These are phyloP conservation scores for Antennarius striatus DNA, from an alignment of 2,113 vertebrate species.

Conservation along the genomic window DNA sequence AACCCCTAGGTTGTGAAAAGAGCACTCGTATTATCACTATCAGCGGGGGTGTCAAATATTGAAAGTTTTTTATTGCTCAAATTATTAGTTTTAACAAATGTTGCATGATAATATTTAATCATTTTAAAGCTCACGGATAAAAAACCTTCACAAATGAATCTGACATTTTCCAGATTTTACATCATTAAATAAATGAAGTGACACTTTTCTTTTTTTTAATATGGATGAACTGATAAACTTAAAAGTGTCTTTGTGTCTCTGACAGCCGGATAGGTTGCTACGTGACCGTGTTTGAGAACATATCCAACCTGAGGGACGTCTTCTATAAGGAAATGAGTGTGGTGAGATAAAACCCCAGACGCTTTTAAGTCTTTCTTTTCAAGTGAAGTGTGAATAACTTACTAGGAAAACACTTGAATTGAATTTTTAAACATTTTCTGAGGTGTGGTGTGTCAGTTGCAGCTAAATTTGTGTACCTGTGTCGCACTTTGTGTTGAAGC, in stretches of 20 bases:
- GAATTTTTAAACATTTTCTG: too few relatives aligned
- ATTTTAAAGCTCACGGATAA: too few relatives aligned
- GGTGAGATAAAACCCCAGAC: constrained; percentile 73
- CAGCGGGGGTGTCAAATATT: too few relatives aligned
- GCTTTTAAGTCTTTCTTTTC: neutral
- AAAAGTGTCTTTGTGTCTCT: constrained; percentile 21
- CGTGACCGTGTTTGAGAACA: constrained; percentile 90
- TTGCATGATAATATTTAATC: too few relatives aligned
- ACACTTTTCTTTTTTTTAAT: neutral
- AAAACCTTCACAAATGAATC: too few relatives aligned
- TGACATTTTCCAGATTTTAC: neutral
- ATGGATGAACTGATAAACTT: neutral
- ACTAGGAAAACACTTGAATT: too few relatives aligned
- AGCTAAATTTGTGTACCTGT: neutral
- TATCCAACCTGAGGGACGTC: constrained; percentile 91
- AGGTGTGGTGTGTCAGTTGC: neutral
- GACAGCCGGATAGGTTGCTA: constrained; percentile 90
- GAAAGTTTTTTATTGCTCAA: too few relatives aligned
- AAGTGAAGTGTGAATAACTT: neutral
- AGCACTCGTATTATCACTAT: too few relatives aligned
- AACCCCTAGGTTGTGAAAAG: too few relatives aligned
- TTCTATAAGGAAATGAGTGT: constrained; percentile 98
- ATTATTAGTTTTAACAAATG: too few relatives aligned
- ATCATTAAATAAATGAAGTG: neutral
- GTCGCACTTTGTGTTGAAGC: constrained; percentile 45